A percentile compares a stretch with the other conserved stretches of the same genome.
phyloP scores from a whole-genome alignment of 2,888 invertebrate genomes.

The Papilio protenor region DNA sequence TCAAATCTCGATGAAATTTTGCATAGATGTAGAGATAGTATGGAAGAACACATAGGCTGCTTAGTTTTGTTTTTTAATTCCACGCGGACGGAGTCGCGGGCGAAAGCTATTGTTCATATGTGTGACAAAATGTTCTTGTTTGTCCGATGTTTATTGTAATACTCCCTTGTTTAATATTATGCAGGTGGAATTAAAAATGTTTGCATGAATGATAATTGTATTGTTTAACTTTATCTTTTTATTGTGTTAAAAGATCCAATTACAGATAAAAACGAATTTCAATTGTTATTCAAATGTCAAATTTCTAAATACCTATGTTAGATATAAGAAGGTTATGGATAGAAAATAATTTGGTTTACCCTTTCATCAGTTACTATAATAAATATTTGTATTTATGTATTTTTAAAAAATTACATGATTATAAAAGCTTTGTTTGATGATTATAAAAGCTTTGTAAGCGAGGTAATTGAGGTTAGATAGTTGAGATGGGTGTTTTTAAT shows the following conservation, averaged over 20 bases:
- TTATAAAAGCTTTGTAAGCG: too few species aligned
- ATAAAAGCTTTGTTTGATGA: too few species aligned
- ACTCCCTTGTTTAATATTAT: too few species aligned
- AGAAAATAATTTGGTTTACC: neutral
- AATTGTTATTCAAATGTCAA: conserved; percentile 10
- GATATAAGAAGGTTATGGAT: neutral
- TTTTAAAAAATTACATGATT: too few species aligned
- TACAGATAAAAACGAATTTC: conserved; percentile 6
- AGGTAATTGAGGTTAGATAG: neutral
- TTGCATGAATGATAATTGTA: neutral
- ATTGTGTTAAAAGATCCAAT: neutral
- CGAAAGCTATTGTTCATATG: neutral
- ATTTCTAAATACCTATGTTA: neutral
- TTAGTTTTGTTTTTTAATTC: too few species aligned
- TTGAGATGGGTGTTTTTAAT: neutral
- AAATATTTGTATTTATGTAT: too few species aligned
- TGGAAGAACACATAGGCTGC: too few species aligned
- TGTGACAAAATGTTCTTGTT: neutral
- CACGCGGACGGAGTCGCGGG: too few species aligned
- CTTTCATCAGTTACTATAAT: neutral
- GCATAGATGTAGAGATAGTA: too few species aligned
- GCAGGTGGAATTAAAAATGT: too few species aligned
- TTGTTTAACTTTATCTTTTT: neutral
- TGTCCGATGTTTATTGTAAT: too few species aligned
- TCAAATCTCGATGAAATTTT: too few species aligned